A percentile compares a stretch with the other conserved stretches of the same genome.
Conservation (phyloP, 2,888 invertebrate genomes). For the Perithous albicinctus region DNA sequence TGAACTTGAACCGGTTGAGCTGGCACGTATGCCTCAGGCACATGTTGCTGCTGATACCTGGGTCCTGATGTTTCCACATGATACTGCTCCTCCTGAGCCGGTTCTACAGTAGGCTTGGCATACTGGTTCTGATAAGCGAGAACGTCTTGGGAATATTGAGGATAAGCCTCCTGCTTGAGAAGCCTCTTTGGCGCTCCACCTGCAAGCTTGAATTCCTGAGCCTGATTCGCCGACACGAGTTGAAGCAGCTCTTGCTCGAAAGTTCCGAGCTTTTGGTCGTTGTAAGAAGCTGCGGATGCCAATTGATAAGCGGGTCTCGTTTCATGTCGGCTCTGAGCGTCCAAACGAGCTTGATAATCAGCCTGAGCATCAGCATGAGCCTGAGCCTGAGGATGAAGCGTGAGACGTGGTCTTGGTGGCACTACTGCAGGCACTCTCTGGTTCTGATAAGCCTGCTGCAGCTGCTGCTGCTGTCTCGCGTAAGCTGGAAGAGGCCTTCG, state of each 20-base stretch:
- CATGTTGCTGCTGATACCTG: slow-evolving; percentile 73
- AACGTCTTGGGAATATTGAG: slow-evolving; percentile 75
- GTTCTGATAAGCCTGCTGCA: slow-evolving; percentile 81
- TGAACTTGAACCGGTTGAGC: slow-evolving; percentile 63
- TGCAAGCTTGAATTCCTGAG: slow-evolving; percentile 79
- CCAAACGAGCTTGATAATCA: slow-evolving; percentile 77
- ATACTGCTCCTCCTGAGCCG: slow-evolving; percentile 76
- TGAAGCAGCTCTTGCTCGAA: slow-evolving; percentile 82
- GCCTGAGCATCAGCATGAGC: slow-evolving; percentile 77
- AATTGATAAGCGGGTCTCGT: slow-evolving; percentile 76
- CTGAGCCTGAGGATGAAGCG: slow-evolving; percentile 78
- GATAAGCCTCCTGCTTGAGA: slow-evolving; percentile 69
- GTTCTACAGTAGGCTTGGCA: slow-evolving; percentile 71
- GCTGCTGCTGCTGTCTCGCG: slow-evolving; percentile 80
- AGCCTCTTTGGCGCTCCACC: slow-evolving; percentile 71
- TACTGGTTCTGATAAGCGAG: slow-evolving; percentile 75
- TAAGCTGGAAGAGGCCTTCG: slow-evolving; percentile 77
- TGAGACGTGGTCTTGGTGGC: slow-evolving; percentile 77
- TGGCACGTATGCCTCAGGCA: slow-evolving; percentile 70
- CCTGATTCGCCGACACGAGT: slow-evolving; percentile 81
- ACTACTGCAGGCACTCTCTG: slow-evolving; percentile 79
- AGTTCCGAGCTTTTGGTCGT: slow-evolving; percentile 79
- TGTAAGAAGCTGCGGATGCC: slow-evolving; percentile 69
- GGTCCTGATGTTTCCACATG: slow-evolving; percentile 80
- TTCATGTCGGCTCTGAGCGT: slow-evolving; percentile 77